Base-by-base conservation (phyloP, 2,888 invertebrate genomes). In the Alloscopus bannaensis region DNA sequence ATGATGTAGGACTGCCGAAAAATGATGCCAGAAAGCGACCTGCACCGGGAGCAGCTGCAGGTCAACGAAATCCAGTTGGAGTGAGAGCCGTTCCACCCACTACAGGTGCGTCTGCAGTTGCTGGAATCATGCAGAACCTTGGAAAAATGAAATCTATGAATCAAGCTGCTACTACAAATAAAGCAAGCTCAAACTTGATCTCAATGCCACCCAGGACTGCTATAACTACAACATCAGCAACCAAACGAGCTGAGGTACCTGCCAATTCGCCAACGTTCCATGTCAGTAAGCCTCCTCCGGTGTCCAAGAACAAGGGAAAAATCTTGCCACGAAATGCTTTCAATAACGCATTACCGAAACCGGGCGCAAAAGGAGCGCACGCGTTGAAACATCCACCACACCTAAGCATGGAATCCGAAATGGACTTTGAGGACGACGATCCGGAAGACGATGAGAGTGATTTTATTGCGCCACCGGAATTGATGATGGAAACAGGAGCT, bases 71-170 rank as follows among this genome's bases (percentile, higher is more conserved):
- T 8, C 18, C 45, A 20, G 26, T 20, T 31, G 57, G 42, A 47
- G 47, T 20, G 22, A 24, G 4, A 22, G 69, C 31, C 52, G 20
- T n/a, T 11, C 22, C 55, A 13, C 28, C 68, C 36, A 29, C 22
- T 3, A 18, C n/a, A n/a, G 31, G 50, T 24, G n/a, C 31, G 20
- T 36, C 60, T 11, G 31, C 50, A 3, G 52, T 76, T 11, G 11
- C 60, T 16, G 68, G 68, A 18, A 76, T 76, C 3, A 66, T 76
- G 66, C 26, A 59, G 40, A 76, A 76, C 22, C 50, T 76, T 24
- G 76, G 76, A 3, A 76, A 76, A 68, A 76, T 76, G 50, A 76
- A 76, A 24, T 24, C 31, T 16, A 8, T 76, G 29, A 68, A 26
- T 36, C 26, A 62, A 57, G 8, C 26, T n/a, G 59, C 52, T 42